These are phyloP conservation scores for Parapristionchus giblindavisi DNA, from an alignment of 2,888 invertebrate species.

Conservation along the genomic window DNA sequence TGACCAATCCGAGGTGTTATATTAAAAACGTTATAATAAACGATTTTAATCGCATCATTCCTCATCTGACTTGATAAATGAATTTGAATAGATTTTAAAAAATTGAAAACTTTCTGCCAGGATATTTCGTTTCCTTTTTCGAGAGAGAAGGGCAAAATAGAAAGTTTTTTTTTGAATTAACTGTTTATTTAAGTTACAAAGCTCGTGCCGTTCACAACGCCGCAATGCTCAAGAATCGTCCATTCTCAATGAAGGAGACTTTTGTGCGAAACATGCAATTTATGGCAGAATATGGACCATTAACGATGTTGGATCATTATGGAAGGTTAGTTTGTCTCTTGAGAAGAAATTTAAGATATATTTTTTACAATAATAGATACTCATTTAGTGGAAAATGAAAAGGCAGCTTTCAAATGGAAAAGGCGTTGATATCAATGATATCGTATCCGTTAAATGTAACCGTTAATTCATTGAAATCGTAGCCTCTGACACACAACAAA, in stretches of 20 bases:
- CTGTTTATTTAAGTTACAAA: constrained; percentile 6
- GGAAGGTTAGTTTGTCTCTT: constrained; percentile 15
- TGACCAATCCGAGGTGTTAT: background rate
- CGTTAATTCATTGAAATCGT: too few relatives aligned
- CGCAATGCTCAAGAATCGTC: constrained; percentile 5
- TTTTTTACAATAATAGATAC: background rate
- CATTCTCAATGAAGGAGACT: constrained; percentile 20
- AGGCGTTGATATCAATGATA: background rate
- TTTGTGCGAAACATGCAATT: constrained; percentile 31
- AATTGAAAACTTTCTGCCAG: background rate
- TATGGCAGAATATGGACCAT: constrained; percentile 14
- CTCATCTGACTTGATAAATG: too few relatives aligned
- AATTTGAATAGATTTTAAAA: background rate
- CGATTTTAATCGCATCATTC: too few relatives aligned
- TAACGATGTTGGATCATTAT: constrained; percentile 18
- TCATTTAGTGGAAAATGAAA: too few relatives aligned
- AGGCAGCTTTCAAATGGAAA: too few relatives aligned
- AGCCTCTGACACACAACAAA: background rate
- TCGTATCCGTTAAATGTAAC: too few relatives aligned
- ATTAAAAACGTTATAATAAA: too few relatives aligned
- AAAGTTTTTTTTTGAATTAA: too few relatives aligned
- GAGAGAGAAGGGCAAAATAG: background rate
- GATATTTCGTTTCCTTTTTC: background rate
- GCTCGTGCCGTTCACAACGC: background rate
- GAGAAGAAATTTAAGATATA: background rate